Evolutionary conservation across 2,888 invertebrate genomes (phyloP).

Genomic region (Drosophila maculinotata): DNA sequence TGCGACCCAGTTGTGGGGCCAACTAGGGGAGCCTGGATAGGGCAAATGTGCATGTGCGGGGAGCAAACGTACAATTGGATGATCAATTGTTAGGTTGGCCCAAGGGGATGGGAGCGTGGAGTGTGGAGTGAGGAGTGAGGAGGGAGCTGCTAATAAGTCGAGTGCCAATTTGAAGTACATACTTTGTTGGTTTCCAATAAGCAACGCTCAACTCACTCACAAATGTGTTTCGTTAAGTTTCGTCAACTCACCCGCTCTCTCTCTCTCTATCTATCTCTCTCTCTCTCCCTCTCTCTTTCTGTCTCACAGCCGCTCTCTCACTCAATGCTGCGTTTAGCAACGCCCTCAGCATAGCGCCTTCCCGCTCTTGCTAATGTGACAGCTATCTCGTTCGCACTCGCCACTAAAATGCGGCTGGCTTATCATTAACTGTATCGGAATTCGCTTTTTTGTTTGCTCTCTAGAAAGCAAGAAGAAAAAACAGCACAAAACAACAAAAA

Average conservation of each 20-base stretch:
- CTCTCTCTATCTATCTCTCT: not conserved
- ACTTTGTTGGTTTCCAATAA: slow-evolving; percentile 42
- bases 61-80: slow-evolving; percentile 84
- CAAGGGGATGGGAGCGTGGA: too few relatives aligned
- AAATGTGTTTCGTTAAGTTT: slow-evolving; percentile 58
- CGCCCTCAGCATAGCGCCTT: slow-evolving; percentile 41
- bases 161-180: slow-evolving; percentile 27
- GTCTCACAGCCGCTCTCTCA: slow-evolving; percentile 25
- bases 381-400: slow-evolving; percentile 31
- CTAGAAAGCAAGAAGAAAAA: slow-evolving; percentile 26
- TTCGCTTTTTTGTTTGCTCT: slow-evolving; percentile 55
- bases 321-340: slow-evolving; percentile 39
- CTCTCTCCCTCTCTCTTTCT: slow-evolving; percentile 6
- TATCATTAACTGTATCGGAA: slow-evolving; percentile 80
- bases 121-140: not conserved
- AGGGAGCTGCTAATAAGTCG: slow-evolving; percentile 46
- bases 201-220: slow-evolving; percentile 33
- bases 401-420: slow-evolving; percentile 34
- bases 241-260: slow-evolving; percentile 28
- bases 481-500: slow-evolving; percentile 12
- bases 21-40: slow-evolving; percentile 74
- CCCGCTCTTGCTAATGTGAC: slow-evolving; percentile 26
- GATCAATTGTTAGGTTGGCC: slow-evolving; percentile 75
- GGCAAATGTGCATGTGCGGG: slow-evolving; percentile 54
- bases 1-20: slow-evolving; percentile 75